Percentiles rank a stretch among this genome's conserved stretches.
These are phyloP conservation scores for Protophormia terraenovae DNA, from an alignment of 2,888 invertebrate species.

Conservation along the genomic window DNA sequence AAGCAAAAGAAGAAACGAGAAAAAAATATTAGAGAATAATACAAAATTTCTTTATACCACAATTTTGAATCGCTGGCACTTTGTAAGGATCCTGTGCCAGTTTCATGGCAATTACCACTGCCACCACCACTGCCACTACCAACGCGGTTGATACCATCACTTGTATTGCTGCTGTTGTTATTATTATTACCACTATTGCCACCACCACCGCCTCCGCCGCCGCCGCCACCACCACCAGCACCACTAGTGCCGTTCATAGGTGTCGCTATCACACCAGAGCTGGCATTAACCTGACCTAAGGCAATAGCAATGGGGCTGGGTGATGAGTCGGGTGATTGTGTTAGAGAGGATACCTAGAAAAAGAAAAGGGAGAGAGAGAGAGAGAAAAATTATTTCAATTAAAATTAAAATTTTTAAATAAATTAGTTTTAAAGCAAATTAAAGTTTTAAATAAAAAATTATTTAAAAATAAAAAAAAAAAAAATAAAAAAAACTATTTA, in stretches of 20 bases:
- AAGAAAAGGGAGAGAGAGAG: too few relatives aligned
- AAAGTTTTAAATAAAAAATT: background rate
- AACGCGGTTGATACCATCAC: slow-evolving; percentile 80
- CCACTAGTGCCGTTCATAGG: slow-evolving; percentile 80
- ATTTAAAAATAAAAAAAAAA: slow-evolving; percentile 9
- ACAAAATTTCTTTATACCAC: slow-evolving; percentile 77
- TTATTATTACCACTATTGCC: slow-evolving; percentile 77
- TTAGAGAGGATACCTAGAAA: slow-evolving; percentile 87
- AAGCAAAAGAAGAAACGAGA: slow-evolving; percentile 34
- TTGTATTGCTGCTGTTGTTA: slow-evolving; percentile 78
- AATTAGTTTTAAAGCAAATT: too few relatives aligned
- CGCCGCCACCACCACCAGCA: slow-evolving; percentile 68
- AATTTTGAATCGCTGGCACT: slow-evolving; percentile 81
- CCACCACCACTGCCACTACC: slow-evolving; percentile 79
- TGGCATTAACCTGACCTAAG: slow-evolving; percentile 84
- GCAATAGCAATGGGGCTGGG: slow-evolving; percentile 92
- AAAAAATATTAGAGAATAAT: slow-evolving; percentile 63
- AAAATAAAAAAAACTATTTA: background rate
- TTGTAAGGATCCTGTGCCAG: slow-evolving; percentile 80
- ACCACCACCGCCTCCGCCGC: slow-evolving; percentile 70
- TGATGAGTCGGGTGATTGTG: slow-evolving; percentile 94
- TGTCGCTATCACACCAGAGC: slow-evolving; percentile 79
- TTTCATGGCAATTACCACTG: slow-evolving; percentile 76
- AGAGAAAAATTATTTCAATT: too few relatives aligned
- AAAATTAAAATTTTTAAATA: too few relatives aligned